These are phyloP conservation scores for Accipiter cooperii DNA, from an alignment of 2,113 vertebrate species.

Conservation along the genomic window DNA sequence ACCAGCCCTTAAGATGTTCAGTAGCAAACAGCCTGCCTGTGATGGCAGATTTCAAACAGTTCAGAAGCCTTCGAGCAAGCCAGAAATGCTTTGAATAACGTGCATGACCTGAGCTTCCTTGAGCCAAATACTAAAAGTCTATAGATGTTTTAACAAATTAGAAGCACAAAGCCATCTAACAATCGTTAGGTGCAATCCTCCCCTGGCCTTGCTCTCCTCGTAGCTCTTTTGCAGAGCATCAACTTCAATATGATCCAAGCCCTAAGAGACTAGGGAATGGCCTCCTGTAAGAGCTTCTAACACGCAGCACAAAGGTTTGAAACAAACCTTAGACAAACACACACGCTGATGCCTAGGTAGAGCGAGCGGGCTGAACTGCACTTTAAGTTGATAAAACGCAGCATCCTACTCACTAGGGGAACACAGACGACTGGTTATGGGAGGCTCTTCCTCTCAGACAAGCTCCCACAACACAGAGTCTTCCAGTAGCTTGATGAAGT, in stretches of 20 bases:
- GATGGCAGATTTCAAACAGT: not conserved
- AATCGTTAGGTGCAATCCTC: not conserved
- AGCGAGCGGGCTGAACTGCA: not conserved
- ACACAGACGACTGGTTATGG: not conserved
- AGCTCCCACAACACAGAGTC: not conserved
- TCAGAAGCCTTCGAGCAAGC: not conserved
- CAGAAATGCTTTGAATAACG: not conserved
- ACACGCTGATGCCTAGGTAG: not conserved
- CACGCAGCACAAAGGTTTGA: not conserved
- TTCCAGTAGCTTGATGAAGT: not conserved
- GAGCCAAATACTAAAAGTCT: not conserved
- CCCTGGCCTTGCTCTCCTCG: not conserved
- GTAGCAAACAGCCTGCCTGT: not conserved
- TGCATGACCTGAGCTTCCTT: not conserved
- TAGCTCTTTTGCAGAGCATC: not conserved
- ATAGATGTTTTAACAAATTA: not conserved
- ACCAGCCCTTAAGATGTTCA: not conserved
- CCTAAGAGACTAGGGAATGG: not conserved
- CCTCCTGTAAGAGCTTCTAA: not conserved
- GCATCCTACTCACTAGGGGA: not conserved
- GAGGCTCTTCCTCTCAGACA: not conserved
- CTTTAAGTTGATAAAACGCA: not conserved
- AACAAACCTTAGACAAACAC: not conserved
- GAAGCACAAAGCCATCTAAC: not conserved
- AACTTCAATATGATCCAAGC: not conserved